Evolutionary conservation across 1,140 invertebrate genomes (phyloP).

Genomic region (Drosophila pruinosa): DNA sequence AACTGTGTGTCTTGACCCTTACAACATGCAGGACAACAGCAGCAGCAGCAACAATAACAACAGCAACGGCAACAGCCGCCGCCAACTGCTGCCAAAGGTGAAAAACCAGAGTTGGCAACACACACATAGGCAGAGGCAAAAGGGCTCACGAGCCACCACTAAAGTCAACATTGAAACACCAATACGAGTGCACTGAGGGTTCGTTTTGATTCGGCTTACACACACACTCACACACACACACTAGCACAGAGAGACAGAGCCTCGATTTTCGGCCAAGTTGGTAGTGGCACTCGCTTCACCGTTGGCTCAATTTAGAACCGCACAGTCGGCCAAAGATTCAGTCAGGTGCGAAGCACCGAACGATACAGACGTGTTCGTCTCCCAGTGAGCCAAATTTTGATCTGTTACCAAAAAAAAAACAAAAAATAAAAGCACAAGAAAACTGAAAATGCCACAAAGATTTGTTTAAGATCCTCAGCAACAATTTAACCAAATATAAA

Average conservation of each 20-base stretch:
- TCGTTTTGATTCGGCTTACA: constrained; percentile 75
- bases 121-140: constrained; percentile 9
- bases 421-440: no score
- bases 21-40: constrained; percentile 68
- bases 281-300: constrained; percentile 62
- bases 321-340: constrained; percentile 79
- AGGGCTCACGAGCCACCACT: constrained; percentile 50
- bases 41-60: constrained; percentile 37
- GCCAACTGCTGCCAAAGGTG: constrained; percentile 80
- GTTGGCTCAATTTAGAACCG: constrained; percentile 80
- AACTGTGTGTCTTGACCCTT: constrained; percentile 77
- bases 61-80: constrained; percentile 38
- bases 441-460: no score
- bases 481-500: neutral
- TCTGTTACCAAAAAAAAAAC: constrained; percentile 24
- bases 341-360: constrained; percentile 83
- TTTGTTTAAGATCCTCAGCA: constrained; percentile 1
- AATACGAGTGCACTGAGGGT: constrained; percentile 53
- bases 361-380: constrained; percentile 80
- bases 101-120: constrained; percentile 78
- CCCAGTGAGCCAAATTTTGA: constrained; percentile 36
- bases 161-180: constrained; percentile 42
- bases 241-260: constrained; percentile 21
- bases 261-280: constrained; percentile 66
- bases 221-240: constrained; percentile 36